Evolutionary conservation across 2,888 invertebrate species (phyloP), one percentile per base, ranked within the genome.

Genomic region (Drosophila prolongata): DNA sequence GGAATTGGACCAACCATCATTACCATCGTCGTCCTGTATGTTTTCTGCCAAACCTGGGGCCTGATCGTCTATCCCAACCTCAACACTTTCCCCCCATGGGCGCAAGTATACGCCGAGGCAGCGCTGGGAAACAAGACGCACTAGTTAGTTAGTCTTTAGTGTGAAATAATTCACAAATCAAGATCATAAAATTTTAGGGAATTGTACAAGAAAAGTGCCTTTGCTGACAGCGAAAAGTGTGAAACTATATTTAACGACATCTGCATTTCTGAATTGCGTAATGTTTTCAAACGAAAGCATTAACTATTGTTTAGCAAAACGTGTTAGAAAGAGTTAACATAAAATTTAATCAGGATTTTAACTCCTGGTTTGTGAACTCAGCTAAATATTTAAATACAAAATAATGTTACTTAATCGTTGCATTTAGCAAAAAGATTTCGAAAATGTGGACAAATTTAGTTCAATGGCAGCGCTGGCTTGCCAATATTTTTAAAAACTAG

Each of bases 1-100:
- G 97, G 97, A 11, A 94, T 96, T 71, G 95, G 96, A 0, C 96
- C 98, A 34, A 96, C 96, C 75, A 91, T 96, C 9, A 94, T 97
- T 52, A 96, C 97, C 0, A 94, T 97, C 0, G 83, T 95, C 2
- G 92, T 96, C 3, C 94, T 97, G 10, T 95, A 95, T 90, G 91
- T 94, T 0, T 93, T 95, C 16, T 96, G 96, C 91, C 95, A 96
- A 47, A 95, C 96, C 0, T 95, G 96, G 94, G 97, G 96, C 0
- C 92, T 93, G 4, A 91, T 95, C 9, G 95, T 97, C 54, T 97
- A 95, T 90, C 92, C 92, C 38, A 93, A 94, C 72, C 89, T 95
- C 8, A 90, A 93, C 42, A 91, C 92, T 34, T 95, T 95, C 87
- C 96, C 96, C 0, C 92, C 91, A 0, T 95, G 95, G 95, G 95